These are phyloP conservation scores for Cichlasoma orientale DNA, from an alignment of 2,797 vertebrate species.

Conservation along the genomic window DNA sequence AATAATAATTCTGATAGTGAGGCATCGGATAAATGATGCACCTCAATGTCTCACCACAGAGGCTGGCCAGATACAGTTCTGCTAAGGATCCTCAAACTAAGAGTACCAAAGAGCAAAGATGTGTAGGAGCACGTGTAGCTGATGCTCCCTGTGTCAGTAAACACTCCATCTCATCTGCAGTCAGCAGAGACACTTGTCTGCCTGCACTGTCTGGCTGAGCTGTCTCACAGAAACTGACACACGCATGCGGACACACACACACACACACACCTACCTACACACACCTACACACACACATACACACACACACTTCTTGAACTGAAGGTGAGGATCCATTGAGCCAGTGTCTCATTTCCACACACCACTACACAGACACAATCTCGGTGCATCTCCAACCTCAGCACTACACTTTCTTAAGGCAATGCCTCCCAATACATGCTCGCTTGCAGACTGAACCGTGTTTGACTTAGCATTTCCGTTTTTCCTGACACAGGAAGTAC, in stretches of 20 bases:
- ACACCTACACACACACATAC: conserved; percentile 33
- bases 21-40: conserved; percentile 28
- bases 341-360: conserved; percentile 43
- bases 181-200: conserved; percentile 83
- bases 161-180: conserved; percentile 84
- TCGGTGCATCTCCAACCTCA: conserved; percentile 32
- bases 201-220: conserved; percentile 80
- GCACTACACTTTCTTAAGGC: conserved; percentile 13
- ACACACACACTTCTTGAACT: conserved; percentile 38
- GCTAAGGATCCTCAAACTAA: conserved; percentile 39
- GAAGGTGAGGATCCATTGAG: conserved; percentile 61
- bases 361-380: conserved; percentile 24
- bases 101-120: conserved; percentile 44
- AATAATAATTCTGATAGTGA: not conserved
- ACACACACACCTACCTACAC: not conserved
- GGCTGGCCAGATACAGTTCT: conserved; percentile 23
- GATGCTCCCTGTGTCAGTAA: conserved; percentile 80
- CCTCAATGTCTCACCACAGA: not conserved
- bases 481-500: conserved; percentile 29
- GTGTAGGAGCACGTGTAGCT: conserved; percentile 65
- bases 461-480: conserved; percentile 43
- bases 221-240: conserved; percentile 33
- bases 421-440: conserved; percentile 6
- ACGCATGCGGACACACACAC: conserved; percentile 9
- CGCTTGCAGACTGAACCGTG: conserved; percentile 33